Evolutionary conservation across 35 echinoderm and acorn worm genomes (phyloP), one percentile per base, ranked within the genome.

Genomic region (Strongylocentrotus purpuratus): DNA sequence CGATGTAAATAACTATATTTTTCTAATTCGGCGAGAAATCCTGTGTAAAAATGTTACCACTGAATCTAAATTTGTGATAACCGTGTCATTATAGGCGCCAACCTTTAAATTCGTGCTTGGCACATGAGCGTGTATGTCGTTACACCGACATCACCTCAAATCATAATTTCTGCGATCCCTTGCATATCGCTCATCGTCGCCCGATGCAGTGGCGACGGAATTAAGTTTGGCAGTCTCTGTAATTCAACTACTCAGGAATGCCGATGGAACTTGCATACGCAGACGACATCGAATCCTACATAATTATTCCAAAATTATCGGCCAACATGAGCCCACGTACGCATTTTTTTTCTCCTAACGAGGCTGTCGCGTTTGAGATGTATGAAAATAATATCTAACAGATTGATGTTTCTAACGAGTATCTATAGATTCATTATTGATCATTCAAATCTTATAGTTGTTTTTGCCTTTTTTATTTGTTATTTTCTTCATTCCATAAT

Each of bases 281-380:
- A 89, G 87, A 89, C 87, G 87, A 89, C 87, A 89, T 33, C 87
- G 87, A 89, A 46, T 89, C 87, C 87, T 89, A 89, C 87, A 46
- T 89, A 89, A 89, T 89, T 89, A 89, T 89, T 46, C 87, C 87
- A 46, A 89, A 89, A 89, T 89, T 78, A 78, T 78, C 65, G 4
- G 65, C 65, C 22, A 18, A 78, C 65, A 78, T 78, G 65, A 78
- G 20, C 65, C 20, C 65, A 78, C 65, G 65, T 78, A 78, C 65
- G 22, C 65, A 78, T 78, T 78, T 59, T 59, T 55, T 59, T 59
- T 59, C 52, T 41, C 35, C 35, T 78, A 78, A 78, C 65, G 65
- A 78, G 65, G 65, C 20, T 78, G 65, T 78, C 65, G 20, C 25
- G 28, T 78, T 78, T 78, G 65, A 78, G 2, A 28, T 78, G 65